Percentiles rank a stretch among this genome's conserved stretches.
These are phyloP conservation scores for Scaptomyza montana DNA, from an alignment of 1,140 invertebrate genomes.

Conservation along the genomic window DNA sequence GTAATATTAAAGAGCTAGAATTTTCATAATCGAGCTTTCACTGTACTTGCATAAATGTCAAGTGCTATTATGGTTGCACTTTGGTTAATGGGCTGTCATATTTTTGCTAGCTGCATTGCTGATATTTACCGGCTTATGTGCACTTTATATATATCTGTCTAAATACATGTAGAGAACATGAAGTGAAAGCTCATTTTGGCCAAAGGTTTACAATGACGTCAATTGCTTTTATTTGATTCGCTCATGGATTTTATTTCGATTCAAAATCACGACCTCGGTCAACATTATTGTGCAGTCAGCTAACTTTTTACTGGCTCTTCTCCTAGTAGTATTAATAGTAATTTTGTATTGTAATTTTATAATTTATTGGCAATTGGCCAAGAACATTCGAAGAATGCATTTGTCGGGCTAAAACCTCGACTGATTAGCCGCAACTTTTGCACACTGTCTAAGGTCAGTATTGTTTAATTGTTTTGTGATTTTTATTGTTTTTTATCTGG, in stretches of 20 bases:
- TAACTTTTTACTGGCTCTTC: not conserved
- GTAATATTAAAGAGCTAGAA: too few species aligned
- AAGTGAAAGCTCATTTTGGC: not conserved
- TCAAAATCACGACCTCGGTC: slow-evolving; percentile 52
- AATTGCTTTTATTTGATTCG: not conserved
- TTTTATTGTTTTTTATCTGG: slow-evolving; percentile 23
- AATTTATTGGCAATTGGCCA: slow-evolving; percentile 59
- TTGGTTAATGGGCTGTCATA: slow-evolving; percentile 15
- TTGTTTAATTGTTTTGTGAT: slow-evolving; percentile 26
- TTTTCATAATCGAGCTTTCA: too few species aligned
- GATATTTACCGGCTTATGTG: too few species aligned
- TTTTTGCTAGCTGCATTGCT: not conserved
- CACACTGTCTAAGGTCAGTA: slow-evolving; percentile 70
- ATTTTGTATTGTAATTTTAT: slow-evolving; percentile 23
- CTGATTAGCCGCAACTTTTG: slow-evolving; percentile 26
- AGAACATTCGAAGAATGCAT: slow-evolving; percentile 19
- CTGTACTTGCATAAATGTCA: slow-evolving; percentile 3
- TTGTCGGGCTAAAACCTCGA: not conserved
- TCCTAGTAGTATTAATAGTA: not conserved
- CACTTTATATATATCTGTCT: not conserved
- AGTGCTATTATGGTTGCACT: slow-evolving; percentile 5
- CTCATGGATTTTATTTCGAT: slow-evolving; percentile 5
- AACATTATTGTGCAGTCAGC: slow-evolving; percentile 26
- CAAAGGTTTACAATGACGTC: slow-evolving; percentile 22
- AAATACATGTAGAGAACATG: not conserved